Evolutionary conservation across 2,113 vertebrate species (phyloP).

Genomic region (Emydocephalus ijimae): DNA sequence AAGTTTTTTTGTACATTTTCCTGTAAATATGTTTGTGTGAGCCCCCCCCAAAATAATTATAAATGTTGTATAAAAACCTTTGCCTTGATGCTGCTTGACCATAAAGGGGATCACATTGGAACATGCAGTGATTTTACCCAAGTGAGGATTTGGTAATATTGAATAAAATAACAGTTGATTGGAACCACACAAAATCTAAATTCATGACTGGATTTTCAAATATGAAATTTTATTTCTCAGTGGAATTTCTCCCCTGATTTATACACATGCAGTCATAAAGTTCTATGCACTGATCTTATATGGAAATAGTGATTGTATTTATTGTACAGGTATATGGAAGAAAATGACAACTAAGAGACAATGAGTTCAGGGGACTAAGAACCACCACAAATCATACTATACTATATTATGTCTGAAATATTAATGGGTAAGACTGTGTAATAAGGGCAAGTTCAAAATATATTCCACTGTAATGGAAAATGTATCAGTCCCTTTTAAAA

Average conservation of each 20-base stretch:
- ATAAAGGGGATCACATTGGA: background rate
- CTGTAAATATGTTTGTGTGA: background rate
- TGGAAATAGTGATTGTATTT: background rate
- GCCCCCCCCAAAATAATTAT: background rate
- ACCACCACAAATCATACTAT: background rate
- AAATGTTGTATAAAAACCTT: too few relatives aligned
- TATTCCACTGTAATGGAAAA: background rate
- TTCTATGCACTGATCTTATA: background rate
- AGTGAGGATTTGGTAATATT: background rate
- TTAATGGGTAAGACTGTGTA: background rate
- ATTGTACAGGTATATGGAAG: background rate
- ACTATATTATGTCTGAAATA: background rate
- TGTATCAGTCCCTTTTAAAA: background rate
- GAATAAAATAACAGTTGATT: background rate
- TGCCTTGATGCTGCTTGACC: background rate
- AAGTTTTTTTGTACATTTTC: background rate
- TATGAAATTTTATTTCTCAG: background rate
- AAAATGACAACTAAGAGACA: background rate
- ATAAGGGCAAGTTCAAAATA: background rate
- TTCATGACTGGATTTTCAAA: background rate
- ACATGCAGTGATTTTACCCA: background rate
- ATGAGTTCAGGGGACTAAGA: background rate
- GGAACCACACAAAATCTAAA: background rate
- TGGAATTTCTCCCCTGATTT: background rate
- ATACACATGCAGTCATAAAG: background rate